Conservation (phyloP, 2,888 invertebrate genomes). For the Ormyrus pomaceus region DNA sequence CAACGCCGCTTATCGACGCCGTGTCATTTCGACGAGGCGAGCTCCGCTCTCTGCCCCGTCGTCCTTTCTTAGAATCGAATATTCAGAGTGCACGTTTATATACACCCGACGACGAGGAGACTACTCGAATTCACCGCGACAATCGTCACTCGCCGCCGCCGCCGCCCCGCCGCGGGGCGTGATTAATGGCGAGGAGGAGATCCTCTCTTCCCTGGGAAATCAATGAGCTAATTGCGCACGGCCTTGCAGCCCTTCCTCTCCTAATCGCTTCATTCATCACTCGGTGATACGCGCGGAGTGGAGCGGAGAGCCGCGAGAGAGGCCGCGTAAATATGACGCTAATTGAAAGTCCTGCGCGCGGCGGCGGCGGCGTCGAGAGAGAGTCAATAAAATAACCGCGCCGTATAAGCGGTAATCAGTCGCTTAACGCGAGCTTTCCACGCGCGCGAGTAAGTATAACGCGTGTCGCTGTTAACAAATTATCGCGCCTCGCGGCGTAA, state of each 20-base stretch:
- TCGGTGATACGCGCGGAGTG: neutral
- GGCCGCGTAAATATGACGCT: constrained; percentile 11
- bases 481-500: constrained; percentile 35
- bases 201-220: constrained; percentile 41
- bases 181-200: constrained; percentile 45
- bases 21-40: constrained; percentile 53
- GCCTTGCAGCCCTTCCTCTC: neutral
- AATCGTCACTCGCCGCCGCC: neutral
- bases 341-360: constrained; percentile 7
- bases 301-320: neutral
- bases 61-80: constrained; percentile 56
- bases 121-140: neutral
- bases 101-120: neutral
- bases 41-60: neutral
- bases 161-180: constrained; percentile 5
- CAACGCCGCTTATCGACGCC: neutral
- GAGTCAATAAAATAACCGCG: constrained; percentile 27
- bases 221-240: constrained; percentile 55
- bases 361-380: too few relatives aligned
- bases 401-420: neutral
- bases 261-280: constrained; percentile 20
- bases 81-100: constrained; percentile 29
- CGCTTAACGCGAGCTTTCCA: constrained; percentile 17
- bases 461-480: constrained; percentile 47
- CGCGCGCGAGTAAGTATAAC: constrained; percentile 1